Evolutionary conservation across 2,888 invertebrate genomes (phyloP).

Genomic region (Leucophenga maculata): DNA sequence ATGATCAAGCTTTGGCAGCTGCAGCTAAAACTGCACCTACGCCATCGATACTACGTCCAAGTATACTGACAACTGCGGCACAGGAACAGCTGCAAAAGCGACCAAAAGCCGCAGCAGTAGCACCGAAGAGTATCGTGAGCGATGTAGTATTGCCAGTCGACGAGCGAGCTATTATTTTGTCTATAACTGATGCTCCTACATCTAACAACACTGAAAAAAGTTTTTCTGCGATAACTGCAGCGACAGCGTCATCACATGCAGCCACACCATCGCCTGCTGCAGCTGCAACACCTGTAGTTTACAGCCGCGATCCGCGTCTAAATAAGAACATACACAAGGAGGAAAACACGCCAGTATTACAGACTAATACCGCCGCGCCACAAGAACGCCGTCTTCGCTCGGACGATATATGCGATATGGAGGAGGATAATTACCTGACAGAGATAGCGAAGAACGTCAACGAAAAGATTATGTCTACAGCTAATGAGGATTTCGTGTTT

Average conservation of each 20-base stretch:
- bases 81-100: conserved; percentile 7
- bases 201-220: neutral
- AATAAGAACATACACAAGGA: conserved; percentile 70
- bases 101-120: conserved; percentile 24
- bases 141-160: neutral
- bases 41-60: conserved; percentile 58
- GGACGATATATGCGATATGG: conserved; percentile 45
- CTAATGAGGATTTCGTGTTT: conserved; percentile 69
- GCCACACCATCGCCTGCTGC: neutral
- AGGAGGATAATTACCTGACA: conserved; percentile 70
- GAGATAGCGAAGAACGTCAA: conserved; percentile 71
- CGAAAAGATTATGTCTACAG: conserved; percentile 70
- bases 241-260: neutral
- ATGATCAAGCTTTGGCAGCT: conserved; percentile 13
- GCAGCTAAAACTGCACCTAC: conserved; percentile 31
- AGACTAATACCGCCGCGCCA: neutral
- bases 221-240: neutral
- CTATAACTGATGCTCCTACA: neutral
- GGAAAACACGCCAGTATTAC: conserved; percentile 31
- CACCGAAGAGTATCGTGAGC: neutral
- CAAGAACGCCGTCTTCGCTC: neutral
- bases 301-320: conserved; percentile 69
- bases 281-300: conserved; percentile 29
- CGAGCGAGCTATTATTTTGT: too few relatives aligned
- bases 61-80: conserved; percentile 53